Conservation (phyloP, 53 echinoderm and acorn worm species). For the Zoroaster sp. region DNA sequence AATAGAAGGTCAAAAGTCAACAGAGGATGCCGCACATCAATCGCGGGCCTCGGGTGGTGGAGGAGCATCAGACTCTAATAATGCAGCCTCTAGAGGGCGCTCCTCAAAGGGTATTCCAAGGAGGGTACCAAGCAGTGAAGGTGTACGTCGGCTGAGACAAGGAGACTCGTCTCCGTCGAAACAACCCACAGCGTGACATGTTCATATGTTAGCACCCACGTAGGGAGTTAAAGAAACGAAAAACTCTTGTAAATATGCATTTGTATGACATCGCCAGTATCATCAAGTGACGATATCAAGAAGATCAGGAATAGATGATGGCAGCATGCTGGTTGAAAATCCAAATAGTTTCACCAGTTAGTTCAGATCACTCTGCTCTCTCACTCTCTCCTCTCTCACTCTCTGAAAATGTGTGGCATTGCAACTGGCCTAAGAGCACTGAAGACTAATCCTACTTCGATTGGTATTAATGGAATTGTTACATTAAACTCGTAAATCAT, state of each 20-base stretch:
- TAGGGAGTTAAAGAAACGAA: not conserved
- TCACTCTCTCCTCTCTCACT: not conserved
- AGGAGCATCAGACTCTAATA: constrained; percentile 31
- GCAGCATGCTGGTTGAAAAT: no score
- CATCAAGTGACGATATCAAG: not conserved
- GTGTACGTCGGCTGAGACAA: constrained; percentile 30
- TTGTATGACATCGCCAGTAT: not conserved
- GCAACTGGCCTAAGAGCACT: not conserved
- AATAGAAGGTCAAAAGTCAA: constrained; percentile 19
- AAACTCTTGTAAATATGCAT: constrained; percentile 18
- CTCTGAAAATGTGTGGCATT: no score
- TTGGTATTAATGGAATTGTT: not conserved
- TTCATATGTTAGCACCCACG: not conserved
- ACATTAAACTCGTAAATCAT: not conserved
- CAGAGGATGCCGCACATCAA: not conserved
- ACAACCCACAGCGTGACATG: constrained; percentile 32
- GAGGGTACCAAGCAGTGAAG: constrained; percentile 33
- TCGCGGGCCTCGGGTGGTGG: not conserved
- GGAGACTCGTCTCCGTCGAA: constrained; percentile 31
- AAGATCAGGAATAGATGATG: no score
- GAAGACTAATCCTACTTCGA: not conserved
- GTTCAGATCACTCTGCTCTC: not conserved
- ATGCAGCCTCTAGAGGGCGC: constrained; percentile 28
- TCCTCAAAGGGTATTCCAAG: constrained; percentile 32
- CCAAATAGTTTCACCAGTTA: not conserved